These are phyloP conservation scores for Lasioglossum pauxillum DNA, from an alignment of 2,888 invertebrate genomes.

Conservation along the genomic window DNA sequence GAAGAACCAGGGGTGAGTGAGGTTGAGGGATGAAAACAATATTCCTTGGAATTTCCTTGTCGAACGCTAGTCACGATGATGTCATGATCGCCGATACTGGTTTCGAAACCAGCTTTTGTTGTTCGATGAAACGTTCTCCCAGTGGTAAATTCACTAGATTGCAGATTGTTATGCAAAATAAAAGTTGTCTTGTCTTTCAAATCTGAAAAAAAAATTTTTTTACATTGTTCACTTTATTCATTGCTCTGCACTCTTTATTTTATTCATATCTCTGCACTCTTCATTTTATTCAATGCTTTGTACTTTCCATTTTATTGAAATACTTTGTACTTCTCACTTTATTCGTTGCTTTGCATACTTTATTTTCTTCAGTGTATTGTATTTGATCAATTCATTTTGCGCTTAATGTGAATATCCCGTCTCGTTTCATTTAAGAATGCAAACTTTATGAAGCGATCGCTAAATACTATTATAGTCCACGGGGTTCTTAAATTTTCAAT, in stretches of 20 bases:
- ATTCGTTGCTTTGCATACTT: no score
- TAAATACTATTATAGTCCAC: background rate
- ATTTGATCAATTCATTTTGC: no score
- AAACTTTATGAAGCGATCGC: background rate
- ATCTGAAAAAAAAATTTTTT: no score
- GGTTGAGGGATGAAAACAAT: background rate
- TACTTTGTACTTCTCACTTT: no score
- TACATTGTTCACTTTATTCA: background rate
- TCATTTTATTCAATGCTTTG: no score
- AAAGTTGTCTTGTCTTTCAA: background rate
- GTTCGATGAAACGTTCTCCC: background rate
- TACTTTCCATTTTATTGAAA: no score
- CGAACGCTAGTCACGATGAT: background rate
- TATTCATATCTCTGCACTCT: no score
- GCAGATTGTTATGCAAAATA: background rate
- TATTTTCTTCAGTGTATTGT: no score
- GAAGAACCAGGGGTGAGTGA: background rate
- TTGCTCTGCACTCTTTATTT: no score
- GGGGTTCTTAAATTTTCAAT: background rate
- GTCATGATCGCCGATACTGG: background rate
- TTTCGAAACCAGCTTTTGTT: background rate
- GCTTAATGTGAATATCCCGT: no score
- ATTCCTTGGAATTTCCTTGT: conserved; percentile 1
- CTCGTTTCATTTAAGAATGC: no score
- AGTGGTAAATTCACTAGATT: background rate